Conservation (phyloP, 2,888 invertebrate genomes). For the Psylliodes chrysocephalus region DNA sequence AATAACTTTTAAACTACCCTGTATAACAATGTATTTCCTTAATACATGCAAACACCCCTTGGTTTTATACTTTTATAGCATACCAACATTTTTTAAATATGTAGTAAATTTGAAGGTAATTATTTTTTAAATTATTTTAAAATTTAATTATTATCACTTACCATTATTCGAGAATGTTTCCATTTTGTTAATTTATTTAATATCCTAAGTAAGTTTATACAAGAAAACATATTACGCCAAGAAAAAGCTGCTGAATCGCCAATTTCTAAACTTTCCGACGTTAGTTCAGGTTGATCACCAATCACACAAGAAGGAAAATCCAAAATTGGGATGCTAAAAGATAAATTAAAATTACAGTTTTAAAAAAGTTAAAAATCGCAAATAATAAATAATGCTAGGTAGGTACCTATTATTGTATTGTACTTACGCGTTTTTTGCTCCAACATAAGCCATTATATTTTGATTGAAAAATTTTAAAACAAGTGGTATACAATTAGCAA, state of each 20-base stretch:
- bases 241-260: conserved; percentile 88
- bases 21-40: not conserved
- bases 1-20: not conserved
- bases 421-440: conserved; percentile 86
- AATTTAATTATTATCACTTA: conserved; percentile 47
- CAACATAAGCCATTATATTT: conserved; percentile 93
- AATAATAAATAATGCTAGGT: not conserved
- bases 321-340: conserved; percentile 83
- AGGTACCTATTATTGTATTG: not conserved
- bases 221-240: conserved; percentile 98
- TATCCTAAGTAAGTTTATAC: conserved; percentile 95
- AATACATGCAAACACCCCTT: conserved; percentile 10
- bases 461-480: conserved; percentile 99
- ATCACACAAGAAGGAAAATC: conserved; percentile 97
- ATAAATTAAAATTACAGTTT: no score
- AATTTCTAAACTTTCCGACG: conserved; percentile 89
- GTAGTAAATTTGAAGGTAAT: not conserved
- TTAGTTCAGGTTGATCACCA: conserved; percentile 93
- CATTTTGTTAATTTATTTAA: conserved; percentile 99
- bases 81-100: not conserved
- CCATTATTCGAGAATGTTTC: conserved; percentile 98
- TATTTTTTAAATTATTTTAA: not conserved
- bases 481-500: conserved; percentile 98
- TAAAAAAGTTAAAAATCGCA: no score
- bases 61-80: not conserved